A percentile compares a stretch with the other conserved stretches of the same genome.
phyloP scores from a whole-genome alignment of 2,113 vertebrate genomes.

The Heloderma charlesbogerti region DNA sequence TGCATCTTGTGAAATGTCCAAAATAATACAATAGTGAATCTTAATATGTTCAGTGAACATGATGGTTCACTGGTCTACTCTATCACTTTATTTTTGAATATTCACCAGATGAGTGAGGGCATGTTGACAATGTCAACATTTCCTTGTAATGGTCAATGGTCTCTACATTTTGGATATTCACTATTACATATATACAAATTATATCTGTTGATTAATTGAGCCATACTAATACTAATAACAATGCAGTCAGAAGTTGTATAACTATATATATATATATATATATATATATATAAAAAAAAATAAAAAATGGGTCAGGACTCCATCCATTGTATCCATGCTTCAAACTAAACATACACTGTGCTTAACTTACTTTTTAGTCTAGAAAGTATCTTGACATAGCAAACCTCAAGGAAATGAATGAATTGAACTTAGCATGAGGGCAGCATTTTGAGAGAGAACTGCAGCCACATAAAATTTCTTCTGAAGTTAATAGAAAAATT shows the following conservation, averaged over 20 bases:
- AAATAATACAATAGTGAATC: neutral
- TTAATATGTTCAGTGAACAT: neutral
- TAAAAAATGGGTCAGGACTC: neutral
- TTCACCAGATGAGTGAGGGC: neutral
- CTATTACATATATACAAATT: neutral
- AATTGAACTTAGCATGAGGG: neutral
- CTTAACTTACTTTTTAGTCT: neutral
- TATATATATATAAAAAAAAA: neutral
- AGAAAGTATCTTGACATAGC: neutral
- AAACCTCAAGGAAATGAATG: neutral
- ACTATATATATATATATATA: neutral
- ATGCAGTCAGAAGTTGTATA: neutral
- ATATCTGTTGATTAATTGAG: neutral
- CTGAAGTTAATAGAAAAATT: neutral
- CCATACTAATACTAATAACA: neutral
- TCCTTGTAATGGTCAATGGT: neutral
- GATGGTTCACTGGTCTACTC: neutral
- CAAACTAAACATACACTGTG: neutral
- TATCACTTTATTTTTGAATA: neutral
- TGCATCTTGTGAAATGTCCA: neutral
- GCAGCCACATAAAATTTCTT: neutral
- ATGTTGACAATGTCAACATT: neutral
- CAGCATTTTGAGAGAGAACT: neutral
- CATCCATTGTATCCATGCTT: neutral
- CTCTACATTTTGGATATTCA: neutral